A percentile compares a stretch with the other conserved stretches of the same genome.
phyloP scores from a whole-genome alignment of 1,140 invertebrate genomes.

The Heliconius melpomene region DNA sequence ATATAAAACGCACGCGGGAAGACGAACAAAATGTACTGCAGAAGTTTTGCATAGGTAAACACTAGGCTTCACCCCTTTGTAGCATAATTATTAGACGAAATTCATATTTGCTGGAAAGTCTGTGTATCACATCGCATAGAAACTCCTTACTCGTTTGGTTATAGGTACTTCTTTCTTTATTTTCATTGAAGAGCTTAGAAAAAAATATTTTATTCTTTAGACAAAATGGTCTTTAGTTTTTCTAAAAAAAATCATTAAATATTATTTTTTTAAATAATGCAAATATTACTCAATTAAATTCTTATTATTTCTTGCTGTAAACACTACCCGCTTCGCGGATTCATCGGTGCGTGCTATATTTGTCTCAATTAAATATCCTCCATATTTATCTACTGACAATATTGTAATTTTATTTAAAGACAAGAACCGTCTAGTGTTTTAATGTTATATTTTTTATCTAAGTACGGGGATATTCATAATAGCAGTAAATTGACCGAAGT shows the following conservation, averaged over 20 bases:
- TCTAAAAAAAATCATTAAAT: not conserved
- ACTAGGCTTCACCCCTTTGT: slow-evolving; percentile 53
- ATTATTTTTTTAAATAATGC: not conserved
- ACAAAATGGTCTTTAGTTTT: too few relatives aligned
- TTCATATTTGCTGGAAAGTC: not conserved
- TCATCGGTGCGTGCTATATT: not conserved
- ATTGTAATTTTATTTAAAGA: not conserved
- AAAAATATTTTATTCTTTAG: too few relatives aligned
- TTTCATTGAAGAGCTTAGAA: too few relatives aligned
- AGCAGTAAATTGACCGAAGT: too few relatives aligned
- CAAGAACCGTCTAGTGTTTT: not conserved
- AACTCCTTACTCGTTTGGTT: not conserved
- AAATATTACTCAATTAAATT: slow-evolving; percentile 13
- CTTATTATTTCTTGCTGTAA: not conserved
- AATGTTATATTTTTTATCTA: not conserved
- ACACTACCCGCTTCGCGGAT: not conserved
- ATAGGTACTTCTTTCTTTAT: not conserved
- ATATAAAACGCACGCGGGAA: slow-evolving; percentile 80
- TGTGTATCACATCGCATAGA: not conserved
- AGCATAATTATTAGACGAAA: slow-evolving; percentile 27
- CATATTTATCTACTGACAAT: not conserved
- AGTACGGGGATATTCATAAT: too few relatives aligned
- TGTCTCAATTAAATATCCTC: not conserved
- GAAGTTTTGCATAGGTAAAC: slow-evolving; percentile 78
- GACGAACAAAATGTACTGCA: slow-evolving; percentile 77